These are phyloP conservation scores for Drosophila formosana DNA, from an alignment of 2,888 invertebrate species.

Conservation along the genomic window DNA sequence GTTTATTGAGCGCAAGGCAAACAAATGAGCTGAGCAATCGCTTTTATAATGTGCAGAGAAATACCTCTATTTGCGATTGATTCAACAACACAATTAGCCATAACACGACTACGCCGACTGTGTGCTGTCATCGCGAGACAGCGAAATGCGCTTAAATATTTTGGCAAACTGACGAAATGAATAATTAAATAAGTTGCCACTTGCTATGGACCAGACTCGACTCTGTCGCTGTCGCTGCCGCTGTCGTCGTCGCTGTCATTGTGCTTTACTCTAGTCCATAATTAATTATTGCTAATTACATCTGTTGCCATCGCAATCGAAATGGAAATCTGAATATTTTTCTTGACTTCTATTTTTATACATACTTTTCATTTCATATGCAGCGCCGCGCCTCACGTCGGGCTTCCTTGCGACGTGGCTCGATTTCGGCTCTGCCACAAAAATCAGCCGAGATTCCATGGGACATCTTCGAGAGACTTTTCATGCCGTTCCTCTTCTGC, in stretches of 20 bases:
- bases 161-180: conserved; percentile 24
- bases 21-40: conserved; percentile 35
- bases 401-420: conserved; percentile 87
- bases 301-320: background rate
- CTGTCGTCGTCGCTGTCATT: conserved; percentile 15
- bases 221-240: background rate
- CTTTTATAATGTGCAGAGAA: conserved; percentile 37
- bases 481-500: conserved; percentile 92
- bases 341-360: background rate
- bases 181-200: conserved; percentile 31
- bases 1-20: conserved; percentile 35
- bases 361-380: background rate
- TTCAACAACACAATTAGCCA: conserved; percentile 35
- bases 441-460: conserved; percentile 89
- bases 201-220: conserved; percentile 1
- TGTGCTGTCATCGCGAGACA: conserved; percentile 24
- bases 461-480: conserved; percentile 90
- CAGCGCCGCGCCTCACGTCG: conserved; percentile 85
- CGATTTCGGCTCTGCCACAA: conserved; percentile 86
- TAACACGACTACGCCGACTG: conserved; percentile 18
- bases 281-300: conserved; percentile 12
- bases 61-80: conserved; percentile 39
- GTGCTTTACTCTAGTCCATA: background rate
- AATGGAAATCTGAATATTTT: background rate
- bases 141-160: conserved; percentile 11